Evolutionary conservation across 1,140 invertebrate species (phyloP).

Genomic region (Drosophila equinoxialis): DNA sequence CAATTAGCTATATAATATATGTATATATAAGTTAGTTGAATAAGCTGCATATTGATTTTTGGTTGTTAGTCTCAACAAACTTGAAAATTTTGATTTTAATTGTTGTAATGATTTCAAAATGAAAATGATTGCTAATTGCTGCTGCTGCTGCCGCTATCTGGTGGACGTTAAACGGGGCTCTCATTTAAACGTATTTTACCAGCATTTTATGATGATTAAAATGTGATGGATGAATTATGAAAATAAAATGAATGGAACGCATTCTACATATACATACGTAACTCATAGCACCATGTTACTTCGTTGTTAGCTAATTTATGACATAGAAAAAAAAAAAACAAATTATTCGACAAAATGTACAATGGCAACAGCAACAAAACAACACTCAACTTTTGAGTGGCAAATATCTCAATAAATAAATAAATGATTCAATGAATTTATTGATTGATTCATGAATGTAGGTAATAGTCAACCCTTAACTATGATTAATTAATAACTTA

Average conservation of each 20-base stretch:
- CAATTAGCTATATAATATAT: slow-evolving; percentile 46
- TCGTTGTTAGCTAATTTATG: slow-evolving; percentile 69
- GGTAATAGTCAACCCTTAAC: slow-evolving; percentile 42
- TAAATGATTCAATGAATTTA: background rate
- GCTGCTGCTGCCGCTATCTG: slow-evolving; percentile 39
- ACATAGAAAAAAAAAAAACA: slow-evolving; percentile 19
- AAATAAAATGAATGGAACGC: slow-evolving; percentile 32
- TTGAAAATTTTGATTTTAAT: slow-evolving; percentile 32
- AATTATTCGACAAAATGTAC: background rate
- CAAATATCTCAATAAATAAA: slow-evolving; percentile 15
- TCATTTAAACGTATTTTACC: slow-evolving; percentile 76
- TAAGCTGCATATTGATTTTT: slow-evolving; percentile 31
- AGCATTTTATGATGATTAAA: slow-evolving; percentile 10
- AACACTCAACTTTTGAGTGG: slow-evolving; percentile 39
- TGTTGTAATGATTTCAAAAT: background rate
- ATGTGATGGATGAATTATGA: slow-evolving; percentile 24
- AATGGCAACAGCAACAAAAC: slow-evolving; percentile 4
- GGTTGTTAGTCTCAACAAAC: slow-evolving; percentile 12
- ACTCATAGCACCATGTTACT: slow-evolving; percentile 81
- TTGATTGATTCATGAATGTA: background rate
- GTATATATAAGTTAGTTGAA: slow-evolving; percentile 15
- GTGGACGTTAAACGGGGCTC: slow-evolving; percentile 80
- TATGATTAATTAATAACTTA: slow-evolving; percentile 58
- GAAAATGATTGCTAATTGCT: slow-evolving; percentile 11
- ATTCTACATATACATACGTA: slow-evolving; percentile 45